Evolutionary conservation across 2,113 vertebrate species (phyloP), one percentile per base, ranked within the genome.

Genomic region (Corydoras sp.): DNA sequence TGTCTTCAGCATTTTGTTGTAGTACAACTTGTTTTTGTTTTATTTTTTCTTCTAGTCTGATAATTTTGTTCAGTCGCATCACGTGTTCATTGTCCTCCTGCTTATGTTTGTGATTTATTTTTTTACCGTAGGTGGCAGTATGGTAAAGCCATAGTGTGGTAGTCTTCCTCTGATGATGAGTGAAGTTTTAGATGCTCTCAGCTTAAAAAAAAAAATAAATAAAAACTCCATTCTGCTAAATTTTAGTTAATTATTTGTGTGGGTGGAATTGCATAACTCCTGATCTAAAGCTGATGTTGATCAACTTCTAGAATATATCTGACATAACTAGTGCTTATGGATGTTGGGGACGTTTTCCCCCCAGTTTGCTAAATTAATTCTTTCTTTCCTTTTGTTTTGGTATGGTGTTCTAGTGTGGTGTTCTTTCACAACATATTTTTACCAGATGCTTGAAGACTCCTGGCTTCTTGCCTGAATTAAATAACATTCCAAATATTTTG

Each of bases 41-140:
- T 24, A 24, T 24, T 24, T 24, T 24, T 24, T 24, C 18, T 24
- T 24, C 18, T 2, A 24, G 18, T 24, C 18, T 24, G 18, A 24
- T 24, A 24, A 24, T 24, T 24, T 24, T 24, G 18, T 24, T 24
- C 18, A 24, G 18, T 24, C 18, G 18, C 18, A 24, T 24, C 18
- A 24, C 18, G 18, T 24, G 18, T 24, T 24, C 18, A 24, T 24
- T 24, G 18, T 24, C 18, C 18, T 24, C 18, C 18, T 24, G 64
- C n/a, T 24, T 31, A 54, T 18, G 18, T 31, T 68, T 58, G 66
- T 68, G 14, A 49, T 35, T 32, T 58, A 13, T 54, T 62, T 62
- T 76, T 76, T 70, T 59, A 73, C 77, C 62, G 70, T 69, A 79
- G 77, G 62, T 72, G 77, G 77, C 77, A 79, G 73, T 79, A 58